Conservation (phyloP, 2,113 vertebrate species). For the Alligator mississippiensis region DNA sequence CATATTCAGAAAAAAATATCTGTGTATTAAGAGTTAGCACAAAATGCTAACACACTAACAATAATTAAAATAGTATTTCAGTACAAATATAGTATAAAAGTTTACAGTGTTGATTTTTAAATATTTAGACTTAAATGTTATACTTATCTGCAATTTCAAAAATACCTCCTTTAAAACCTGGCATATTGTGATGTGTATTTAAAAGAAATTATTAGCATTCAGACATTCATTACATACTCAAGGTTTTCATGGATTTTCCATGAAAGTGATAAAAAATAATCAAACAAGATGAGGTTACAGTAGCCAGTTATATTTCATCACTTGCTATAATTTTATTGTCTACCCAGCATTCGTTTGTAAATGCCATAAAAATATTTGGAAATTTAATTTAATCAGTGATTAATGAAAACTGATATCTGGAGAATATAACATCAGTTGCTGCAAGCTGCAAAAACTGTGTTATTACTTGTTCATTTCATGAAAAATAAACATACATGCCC, state of each 20-base stretch:
- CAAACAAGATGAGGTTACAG: background rate
- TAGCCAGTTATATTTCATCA: background rate
- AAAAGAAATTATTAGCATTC: background rate
- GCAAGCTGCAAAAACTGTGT: no score
- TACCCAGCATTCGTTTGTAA: background rate
- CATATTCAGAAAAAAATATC: slow-evolving; percentile 13
- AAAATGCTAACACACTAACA: slow-evolving; percentile 10
- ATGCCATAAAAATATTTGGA: background rate
- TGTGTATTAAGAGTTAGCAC: background rate
- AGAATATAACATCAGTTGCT: background rate
- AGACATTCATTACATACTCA: background rate
- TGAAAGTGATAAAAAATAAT: slow-evolving; percentile 11
- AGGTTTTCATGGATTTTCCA: background rate
- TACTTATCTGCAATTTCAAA: background rate
- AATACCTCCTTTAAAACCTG: slow-evolving; percentile 10
- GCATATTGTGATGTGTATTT: background rate
- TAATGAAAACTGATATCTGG: background rate
- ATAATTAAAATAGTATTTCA: slow-evolving; percentile 26
- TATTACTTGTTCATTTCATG: background rate
- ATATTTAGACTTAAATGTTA: background rate
- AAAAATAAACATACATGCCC: background rate
- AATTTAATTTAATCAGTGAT: background rate
- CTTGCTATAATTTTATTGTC: slow-evolving; percentile 7
- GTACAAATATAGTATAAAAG: background rate
- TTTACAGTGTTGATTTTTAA: background rate